phyloP scores from a whole-genome alignment of 2,113 vertebrate species.

The Albula glossodonta region DNA sequence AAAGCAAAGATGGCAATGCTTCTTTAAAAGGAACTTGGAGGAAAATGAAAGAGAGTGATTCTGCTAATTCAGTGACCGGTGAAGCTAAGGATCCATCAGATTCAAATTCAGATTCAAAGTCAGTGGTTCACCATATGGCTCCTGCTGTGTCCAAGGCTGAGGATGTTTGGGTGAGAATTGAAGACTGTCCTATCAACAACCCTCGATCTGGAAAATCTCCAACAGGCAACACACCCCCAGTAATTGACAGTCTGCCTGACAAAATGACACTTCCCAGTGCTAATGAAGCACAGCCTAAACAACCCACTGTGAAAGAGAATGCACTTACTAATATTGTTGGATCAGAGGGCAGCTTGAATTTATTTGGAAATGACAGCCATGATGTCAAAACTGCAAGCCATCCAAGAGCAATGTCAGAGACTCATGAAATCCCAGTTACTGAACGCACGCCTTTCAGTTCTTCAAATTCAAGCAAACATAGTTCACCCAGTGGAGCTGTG shows the following conservation, averaged over 20 bases:
- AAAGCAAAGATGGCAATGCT: conserved; percentile 74
- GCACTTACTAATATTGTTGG: conserved; percentile 54
- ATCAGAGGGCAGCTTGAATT: conserved; percentile 84
- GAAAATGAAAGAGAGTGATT: conserved; percentile 85
- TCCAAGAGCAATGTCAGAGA: conserved; percentile 63
- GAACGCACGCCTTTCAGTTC: conserved; percentile 85
- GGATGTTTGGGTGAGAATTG: conserved; percentile 97
- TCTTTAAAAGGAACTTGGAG: conserved; percentile 87
- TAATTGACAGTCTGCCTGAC: conserved; percentile 81
- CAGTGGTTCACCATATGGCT: conserved; percentile 77
- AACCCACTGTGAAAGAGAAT: conserved; percentile 63
- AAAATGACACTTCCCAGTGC: conserved; percentile 73
- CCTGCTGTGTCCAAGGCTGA: conserved; percentile 86
- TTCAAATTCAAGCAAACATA: conserved; percentile 83
- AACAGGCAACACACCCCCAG: conserved; percentile 81
- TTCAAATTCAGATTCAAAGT: conserved; percentile 62
- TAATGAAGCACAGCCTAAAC: conserved; percentile 76
- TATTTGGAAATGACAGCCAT: conserved; percentile 82
- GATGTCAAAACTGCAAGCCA: conserved; percentile 75
- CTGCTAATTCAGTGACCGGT: conserved; percentile 64
- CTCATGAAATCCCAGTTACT: conserved; percentile 66
- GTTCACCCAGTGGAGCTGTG: conserved; percentile 82
- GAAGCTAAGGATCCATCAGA: conserved; percentile 42
- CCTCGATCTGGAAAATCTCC: conserved; percentile 89
- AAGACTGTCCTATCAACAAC: conserved; percentile 97